phyloP scores from a whole-genome alignment of 2,113 vertebrate genomes.

The Indicator indicator region DNA sequence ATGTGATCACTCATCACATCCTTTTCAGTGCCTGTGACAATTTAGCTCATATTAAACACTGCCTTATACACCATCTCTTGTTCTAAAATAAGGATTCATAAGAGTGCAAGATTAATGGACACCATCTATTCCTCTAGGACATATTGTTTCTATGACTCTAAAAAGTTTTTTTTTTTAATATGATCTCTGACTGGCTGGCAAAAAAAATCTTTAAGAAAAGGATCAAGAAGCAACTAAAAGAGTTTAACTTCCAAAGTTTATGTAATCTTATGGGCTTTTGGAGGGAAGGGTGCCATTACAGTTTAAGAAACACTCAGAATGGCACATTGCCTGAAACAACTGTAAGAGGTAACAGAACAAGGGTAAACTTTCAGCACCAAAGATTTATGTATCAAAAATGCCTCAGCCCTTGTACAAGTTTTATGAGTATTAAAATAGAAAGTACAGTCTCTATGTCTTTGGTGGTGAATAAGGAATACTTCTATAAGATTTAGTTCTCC shows the following conservation, averaged over 20 bases:
- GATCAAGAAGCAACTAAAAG: not conserved
- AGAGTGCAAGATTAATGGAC: not conserved
- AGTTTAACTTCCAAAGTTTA: not conserved
- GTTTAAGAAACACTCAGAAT: not conserved
- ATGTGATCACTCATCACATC: not conserved
- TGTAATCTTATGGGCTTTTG: not conserved
- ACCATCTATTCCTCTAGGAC: not conserved
- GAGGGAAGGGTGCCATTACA: not conserved
- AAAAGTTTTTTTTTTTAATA: not conserved
- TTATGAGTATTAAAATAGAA: conserved; percentile 67
- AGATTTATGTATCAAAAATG: conserved; percentile 65
- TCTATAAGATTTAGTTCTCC: conserved; percentile 57
- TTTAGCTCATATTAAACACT: not conserved
- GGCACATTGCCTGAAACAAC: conserved; percentile 27
- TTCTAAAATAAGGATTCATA: not conserved
- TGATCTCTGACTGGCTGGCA: not conserved
- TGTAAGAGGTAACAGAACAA: conserved; percentile 28
- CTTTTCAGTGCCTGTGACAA: not conserved
- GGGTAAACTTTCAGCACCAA: conserved; percentile 38
- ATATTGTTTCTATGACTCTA: not conserved
- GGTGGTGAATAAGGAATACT: not conserved
- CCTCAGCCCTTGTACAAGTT: conserved; percentile 45
- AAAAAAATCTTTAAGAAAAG: not conserved
- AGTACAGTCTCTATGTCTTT: conserved; percentile 20
- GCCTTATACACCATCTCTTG: rapidly evolving